A percentile compares a stretch with the other conserved stretches of the same genome.
These are phyloP conservation scores for Megalopta genalis DNA, from an alignment of 1,140 invertebrate species.

Conservation along the genomic window DNA sequence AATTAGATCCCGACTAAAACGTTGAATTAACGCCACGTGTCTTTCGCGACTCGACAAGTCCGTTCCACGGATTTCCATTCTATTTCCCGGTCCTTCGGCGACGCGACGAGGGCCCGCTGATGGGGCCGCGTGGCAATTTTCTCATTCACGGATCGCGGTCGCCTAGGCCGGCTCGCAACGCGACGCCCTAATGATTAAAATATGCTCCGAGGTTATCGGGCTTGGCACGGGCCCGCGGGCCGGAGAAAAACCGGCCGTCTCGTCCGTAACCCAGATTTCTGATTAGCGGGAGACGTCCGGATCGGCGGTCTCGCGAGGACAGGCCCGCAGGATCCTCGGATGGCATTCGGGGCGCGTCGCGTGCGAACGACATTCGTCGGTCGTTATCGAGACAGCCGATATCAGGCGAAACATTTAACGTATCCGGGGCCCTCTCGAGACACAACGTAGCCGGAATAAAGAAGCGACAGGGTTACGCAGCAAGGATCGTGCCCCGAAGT, in stretches of 20 bases:
- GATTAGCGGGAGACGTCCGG: neutral
- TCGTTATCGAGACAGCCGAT: slow-evolving; percentile 43
- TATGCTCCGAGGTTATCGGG: slow-evolving; percentile 34
- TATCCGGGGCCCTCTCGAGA: slow-evolving; percentile 34
- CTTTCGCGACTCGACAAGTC: slow-evolving; percentile 23
- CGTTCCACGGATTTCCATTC: slow-evolving; percentile 54
- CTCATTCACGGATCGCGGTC: neutral
- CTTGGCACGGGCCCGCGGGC: slow-evolving; percentile 3
- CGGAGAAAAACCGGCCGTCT: neutral
- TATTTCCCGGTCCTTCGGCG: neutral
- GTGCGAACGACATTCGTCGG: slow-evolving; percentile 17
- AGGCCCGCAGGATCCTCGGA: neutral
- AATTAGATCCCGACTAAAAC: slow-evolving; percentile 6
- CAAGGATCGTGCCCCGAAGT: slow-evolving; percentile 32
- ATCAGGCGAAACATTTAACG: slow-evolving; percentile 44
- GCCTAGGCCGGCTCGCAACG: too few species aligned
- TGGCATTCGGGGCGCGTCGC: slow-evolving; percentile 8
- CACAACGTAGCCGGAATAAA: slow-evolving; percentile 39
- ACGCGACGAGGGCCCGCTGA: neutral
- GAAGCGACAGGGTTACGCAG: slow-evolving; percentile 35
- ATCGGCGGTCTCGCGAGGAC: neutral
- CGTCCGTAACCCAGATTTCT: neutral
- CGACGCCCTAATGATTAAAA: slow-evolving; percentile 38
- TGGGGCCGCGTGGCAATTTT: slow-evolving; percentile 20
- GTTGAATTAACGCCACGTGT: slow-evolving; percentile 19